Conservation (phyloP, 2,888 invertebrate species). For the Balanococcus diminutus region DNA sequence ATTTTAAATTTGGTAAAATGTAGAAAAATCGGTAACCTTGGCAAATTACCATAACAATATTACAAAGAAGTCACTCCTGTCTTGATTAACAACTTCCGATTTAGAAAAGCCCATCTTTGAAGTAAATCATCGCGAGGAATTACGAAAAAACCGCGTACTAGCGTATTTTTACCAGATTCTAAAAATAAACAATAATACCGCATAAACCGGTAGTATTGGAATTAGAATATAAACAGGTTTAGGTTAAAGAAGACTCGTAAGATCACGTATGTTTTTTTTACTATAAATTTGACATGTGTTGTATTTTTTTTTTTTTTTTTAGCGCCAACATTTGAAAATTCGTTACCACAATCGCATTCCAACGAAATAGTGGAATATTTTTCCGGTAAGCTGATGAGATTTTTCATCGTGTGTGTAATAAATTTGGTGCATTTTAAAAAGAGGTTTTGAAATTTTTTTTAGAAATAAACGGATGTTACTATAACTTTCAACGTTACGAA, state of each 20-base stretch:
- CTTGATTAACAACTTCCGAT: constrained; percentile 12
- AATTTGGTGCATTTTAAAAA: neutral
- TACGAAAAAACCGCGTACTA: neutral
- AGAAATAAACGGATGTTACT: constrained; percentile 82
- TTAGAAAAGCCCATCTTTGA: neutral
- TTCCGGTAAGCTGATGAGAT: constrained; percentile 40
- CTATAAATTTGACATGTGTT: neutral
- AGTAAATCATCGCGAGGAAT: neutral
- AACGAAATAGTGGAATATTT: constrained; percentile 56
- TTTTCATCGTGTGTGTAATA: neutral
- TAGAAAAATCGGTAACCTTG: neutral
- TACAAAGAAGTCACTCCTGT: constrained; percentile 6
- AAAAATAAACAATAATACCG: constrained; percentile 30
- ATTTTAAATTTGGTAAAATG: constrained; percentile 10
- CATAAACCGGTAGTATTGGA: neutral
- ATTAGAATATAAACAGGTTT: neutral
- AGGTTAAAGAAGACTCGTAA: neutral
- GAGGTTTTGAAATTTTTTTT: constrained; percentile 61
- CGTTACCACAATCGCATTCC: constrained; percentile 52
- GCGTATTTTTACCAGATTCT: neutral
- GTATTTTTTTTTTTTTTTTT: constrained; percentile 48
- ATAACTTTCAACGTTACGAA: constrained; percentile 91
- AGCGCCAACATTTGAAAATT: constrained; percentile 56
- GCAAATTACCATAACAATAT: neutral
- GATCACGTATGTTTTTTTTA: neutral